Evolutionary conservation across 2,113 vertebrate species (phyloP).

Genomic region (Ramphastos sulfuratus): DNA sequence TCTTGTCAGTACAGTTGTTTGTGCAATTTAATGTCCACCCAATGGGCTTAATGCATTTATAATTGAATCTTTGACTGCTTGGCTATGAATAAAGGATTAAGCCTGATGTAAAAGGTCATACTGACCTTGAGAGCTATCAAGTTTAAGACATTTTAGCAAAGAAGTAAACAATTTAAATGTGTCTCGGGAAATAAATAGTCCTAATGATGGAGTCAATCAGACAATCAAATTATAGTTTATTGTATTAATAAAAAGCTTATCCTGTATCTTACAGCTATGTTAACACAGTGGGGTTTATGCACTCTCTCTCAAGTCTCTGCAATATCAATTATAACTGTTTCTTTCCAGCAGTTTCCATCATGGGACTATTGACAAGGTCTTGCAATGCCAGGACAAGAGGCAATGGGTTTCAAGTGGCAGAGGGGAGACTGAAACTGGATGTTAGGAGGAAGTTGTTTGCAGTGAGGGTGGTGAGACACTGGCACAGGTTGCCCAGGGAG

Average conservation of each 20-base stretch:
- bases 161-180: not conserved
- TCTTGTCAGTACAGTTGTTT: slow-evolving; percentile 24
- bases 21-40: slow-evolving; percentile 23
- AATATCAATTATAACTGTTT: not conserved
- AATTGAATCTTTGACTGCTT: slow-evolving; percentile 44
- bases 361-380: too few species aligned
- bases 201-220: not conserved
- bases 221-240: not conserved
- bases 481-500: too few species aligned
- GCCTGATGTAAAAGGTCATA: slow-evolving; percentile 13
- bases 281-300: not conserved
- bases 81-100: slow-evolving; percentile 33
- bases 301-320: not conserved
- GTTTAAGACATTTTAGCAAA: not conserved
- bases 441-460: too few species aligned
- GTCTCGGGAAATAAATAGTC: not conserved
- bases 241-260: not conserved
- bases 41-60: slow-evolving; percentile 57
- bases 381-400: too few species aligned
- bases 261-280: not conserved
- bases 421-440: too few species aligned
- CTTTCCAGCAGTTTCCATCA: not conserved
- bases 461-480: too few species aligned
- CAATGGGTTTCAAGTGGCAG: too few species aligned
- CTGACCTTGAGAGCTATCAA: slow-evolving; percentile 54